These are phyloP conservation scores for Coreoperca whiteheadi DNA, from an alignment of 2,113 vertebrate genomes.

Conservation along the genomic window DNA sequence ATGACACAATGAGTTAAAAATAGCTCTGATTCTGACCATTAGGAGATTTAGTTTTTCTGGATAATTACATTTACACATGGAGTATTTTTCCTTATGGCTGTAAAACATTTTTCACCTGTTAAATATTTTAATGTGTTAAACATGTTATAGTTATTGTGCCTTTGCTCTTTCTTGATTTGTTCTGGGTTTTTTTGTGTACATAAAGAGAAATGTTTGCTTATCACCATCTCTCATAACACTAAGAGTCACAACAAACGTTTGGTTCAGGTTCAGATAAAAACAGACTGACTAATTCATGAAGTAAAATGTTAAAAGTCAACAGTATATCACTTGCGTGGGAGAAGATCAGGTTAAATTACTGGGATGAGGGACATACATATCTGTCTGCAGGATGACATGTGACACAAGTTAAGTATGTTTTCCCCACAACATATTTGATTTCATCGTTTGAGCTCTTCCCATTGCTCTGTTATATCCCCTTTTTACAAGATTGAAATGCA, in stretches of 20 bases:
- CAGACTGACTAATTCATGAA: conserved; percentile 25
- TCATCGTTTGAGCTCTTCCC: conserved; percentile 38
- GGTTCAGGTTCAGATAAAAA: conserved; percentile 17
- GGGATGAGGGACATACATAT: conserved; percentile 56
- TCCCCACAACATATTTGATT: conserved; percentile 72
- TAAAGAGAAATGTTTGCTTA: neutral
- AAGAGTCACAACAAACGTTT: conserved; percentile 8
- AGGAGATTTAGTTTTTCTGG: conserved; percentile 32
- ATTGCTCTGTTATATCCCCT: conserved; percentile 1
- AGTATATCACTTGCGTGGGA: conserved; percentile 30
- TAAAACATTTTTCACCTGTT: neutral
- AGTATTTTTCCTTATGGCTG: neutral
- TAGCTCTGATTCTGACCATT: conserved; percentile 55
- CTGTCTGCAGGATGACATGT: conserved; percentile 64
- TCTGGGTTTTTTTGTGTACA: neutral
- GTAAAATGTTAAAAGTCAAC: conserved; percentile 4
- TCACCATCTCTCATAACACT: conserved; percentile 19
- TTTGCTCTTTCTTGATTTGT: neutral
- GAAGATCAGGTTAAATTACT: conserved; percentile 63
- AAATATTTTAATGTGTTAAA: neutral
- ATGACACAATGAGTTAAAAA: conserved; percentile 77
- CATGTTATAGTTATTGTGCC: neutral
- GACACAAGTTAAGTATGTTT: conserved; percentile 70
- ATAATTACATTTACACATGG: neutral
- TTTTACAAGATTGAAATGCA: conserved; percentile 1